Base-by-base conservation (phyloP, 2,113 vertebrate genomes). In the Ceratotherium simum region DNA sequence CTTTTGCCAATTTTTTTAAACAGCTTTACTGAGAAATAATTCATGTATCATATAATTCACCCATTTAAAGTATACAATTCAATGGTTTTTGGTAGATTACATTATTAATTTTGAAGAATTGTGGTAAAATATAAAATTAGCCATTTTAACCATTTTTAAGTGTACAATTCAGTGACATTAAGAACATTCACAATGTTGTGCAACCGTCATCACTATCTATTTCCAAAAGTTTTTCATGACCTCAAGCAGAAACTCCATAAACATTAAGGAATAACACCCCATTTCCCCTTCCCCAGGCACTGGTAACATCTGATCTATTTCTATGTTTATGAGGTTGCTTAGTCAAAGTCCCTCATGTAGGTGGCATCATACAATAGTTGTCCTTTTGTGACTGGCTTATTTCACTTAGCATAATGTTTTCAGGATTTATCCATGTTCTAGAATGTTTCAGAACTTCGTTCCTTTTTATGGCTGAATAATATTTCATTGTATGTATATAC, bases 31-130 rank as follows among this genome's bases (percentile, higher is more conserved):
- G 54, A 62, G 54, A 89, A 73, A 42, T 39, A 88, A 62, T 54
- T 64, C n/a, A 39, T 11, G 39, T 94, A 39, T 9, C 36, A 2
- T 67, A 60, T 76, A 33, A 65, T 86, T 94, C 16, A 81, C 9
- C 17, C 42, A 42, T 72, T 64, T 79, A 72, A 88, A 80, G 21
- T 67, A 14, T 82, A 42, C 3, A 67, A 2, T 86, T 72, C 23
- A 72, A 8, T 95, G 36, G 4, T 16, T 94, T 94, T 91, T 91
- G 46, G n/a, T 39, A 64, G 27, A 91, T 93, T 65, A 73, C 12
- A 73, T 93, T 54, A 76, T 65, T 91, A 60, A 67, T 85, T 86
- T 93, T 79, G 33, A 91, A 91, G 39, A 91, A 73, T 80, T 56
- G 1, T 64, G 42, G 65, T 94, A 64, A 64, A 88, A 54, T 62